Evolutionary conservation across 2,888 invertebrate genomes (phyloP).

Genomic region (Pollenia labialis): DNA sequence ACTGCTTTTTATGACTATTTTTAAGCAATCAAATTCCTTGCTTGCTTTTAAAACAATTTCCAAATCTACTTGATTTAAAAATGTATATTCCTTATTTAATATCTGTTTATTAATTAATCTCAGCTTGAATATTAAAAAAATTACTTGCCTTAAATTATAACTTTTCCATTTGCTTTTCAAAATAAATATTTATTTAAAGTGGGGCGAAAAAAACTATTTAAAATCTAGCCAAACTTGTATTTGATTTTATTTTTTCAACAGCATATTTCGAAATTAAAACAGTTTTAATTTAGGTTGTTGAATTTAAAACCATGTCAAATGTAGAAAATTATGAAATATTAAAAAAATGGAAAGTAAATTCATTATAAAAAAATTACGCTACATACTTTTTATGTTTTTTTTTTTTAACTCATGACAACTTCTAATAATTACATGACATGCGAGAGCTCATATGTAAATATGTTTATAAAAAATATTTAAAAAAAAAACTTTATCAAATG

Average conservation of each 20-base stretch:
- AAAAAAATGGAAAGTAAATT: constrained; percentile 54
- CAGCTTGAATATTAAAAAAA: not conserved
- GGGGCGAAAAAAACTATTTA: constrained; percentile 9
- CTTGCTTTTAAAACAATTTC: too few species aligned
- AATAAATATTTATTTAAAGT: constrained; percentile 19
- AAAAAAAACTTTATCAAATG: not conserved
- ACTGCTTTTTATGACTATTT: too few species aligned
- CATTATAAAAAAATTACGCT: constrained; percentile 30
- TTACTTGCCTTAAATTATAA: not conserved
- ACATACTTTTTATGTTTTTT: not conserved
- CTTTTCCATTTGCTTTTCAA: not conserved
- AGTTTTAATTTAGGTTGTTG: constrained; percentile 2
- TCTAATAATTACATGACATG: constrained; percentile 34
- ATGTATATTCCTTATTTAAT: too few species aligned
- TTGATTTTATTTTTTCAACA: not conserved
- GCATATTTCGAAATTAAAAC: constrained; percentile 30
- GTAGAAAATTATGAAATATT: constrained; percentile 61
- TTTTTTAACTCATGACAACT: constrained; percentile 33
- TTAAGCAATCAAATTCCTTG: too few species aligned
- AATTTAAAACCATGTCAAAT: constrained; percentile 49
- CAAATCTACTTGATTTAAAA: too few species aligned
- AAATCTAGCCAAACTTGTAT: constrained; percentile 5
- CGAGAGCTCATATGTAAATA: not conserved
- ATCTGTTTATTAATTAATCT: not conserved
- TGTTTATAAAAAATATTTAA: constrained; percentile 9